Base-by-base conservation (phyloP, 2,113 vertebrate species). In the Casuarius casuarius region DNA sequence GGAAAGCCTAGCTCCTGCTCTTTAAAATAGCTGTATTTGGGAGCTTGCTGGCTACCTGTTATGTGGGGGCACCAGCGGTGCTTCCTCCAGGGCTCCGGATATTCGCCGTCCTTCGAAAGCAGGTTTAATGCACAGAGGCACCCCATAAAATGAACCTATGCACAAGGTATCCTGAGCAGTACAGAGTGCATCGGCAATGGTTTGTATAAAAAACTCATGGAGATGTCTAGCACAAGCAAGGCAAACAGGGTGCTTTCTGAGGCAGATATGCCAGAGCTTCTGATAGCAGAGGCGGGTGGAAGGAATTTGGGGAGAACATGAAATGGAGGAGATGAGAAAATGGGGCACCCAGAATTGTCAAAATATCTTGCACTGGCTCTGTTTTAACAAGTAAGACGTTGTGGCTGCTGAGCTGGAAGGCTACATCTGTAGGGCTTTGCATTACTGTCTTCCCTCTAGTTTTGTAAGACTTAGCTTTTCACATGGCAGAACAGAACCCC, bases 381-480 rank as follows among this genome's bases (percentile, higher is more conserved):
- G 22, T 31, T 83, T 56, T 82, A 19, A 52, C 0, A 1, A 49
- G 20, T 20, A 59, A 29, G 3, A 16, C 42, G 2, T 9, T 0
- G 0, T 33, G 62, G 35, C 20, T 70, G 62, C 62, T 65, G 76
- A 40, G 61, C 28, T 59, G 82, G 38, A 49, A n/a, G 25, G 20
- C 15, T 31, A n/a, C 51, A 16, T 59, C n/a, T 31, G 19, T 21
- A 44, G 20, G 18, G 29, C 40, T 61, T 87, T 58, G 62, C 62
- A 28, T 20, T 31, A 48, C 18, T 54, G 12, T 84, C 51, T 26
- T 77, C 48, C 35, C 33, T 42, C 84, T 20, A 29, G 2, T 70
- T 83, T 73, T 67, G 48, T 35, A 68, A 33, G 52, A 38, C 5
- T 84, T 92, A 73, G n/a, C 38, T 91, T 93, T 83, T 75, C 29